Evolutionary conservation across 2,113 vertebrate species (phyloP).

Genomic region (Epinephelus fuscoguttatus): DNA sequence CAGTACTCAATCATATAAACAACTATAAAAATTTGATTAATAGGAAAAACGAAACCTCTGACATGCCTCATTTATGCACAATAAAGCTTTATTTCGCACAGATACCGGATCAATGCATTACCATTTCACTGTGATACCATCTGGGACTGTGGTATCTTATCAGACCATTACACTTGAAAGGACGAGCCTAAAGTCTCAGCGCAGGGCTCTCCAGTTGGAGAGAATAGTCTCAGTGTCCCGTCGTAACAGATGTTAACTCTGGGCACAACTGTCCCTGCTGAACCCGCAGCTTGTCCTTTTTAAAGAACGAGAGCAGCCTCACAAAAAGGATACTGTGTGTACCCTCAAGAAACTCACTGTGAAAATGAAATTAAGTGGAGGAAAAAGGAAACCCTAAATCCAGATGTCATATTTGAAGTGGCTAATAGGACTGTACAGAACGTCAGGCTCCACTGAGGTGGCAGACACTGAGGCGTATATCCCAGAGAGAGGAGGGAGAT

Average conservation of each 20-base stretch:
- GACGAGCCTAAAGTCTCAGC: constrained; percentile 34
- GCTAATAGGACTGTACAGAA: constrained; percentile 55
- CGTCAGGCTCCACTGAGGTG: constrained; percentile 62
- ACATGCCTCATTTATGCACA: constrained; percentile 31
- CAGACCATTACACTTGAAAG: constrained; percentile 58
- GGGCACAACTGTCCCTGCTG: constrained; percentile 51
- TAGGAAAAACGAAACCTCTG: constrained; percentile 4
- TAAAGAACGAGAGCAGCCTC: constrained; percentile 55
- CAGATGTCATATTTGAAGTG: constrained; percentile 74
- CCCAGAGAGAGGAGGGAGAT: constrained; percentile 51
- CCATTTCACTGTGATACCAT: constrained; percentile 42
- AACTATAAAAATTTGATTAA: too few species aligned
- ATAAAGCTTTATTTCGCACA: constrained; percentile 28
- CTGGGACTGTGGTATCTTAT: constrained; percentile 43
- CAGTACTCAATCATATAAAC: too few species aligned
- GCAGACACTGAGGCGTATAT: constrained; percentile 57
- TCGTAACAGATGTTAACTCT: constrained; percentile 59
- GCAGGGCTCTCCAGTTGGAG: constrained; percentile 17
- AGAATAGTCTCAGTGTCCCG: constrained; percentile 47
- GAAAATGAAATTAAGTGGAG: constrained; percentile 52
- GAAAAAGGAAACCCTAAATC: constrained; percentile 52
- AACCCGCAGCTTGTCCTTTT: constrained; percentile 58
- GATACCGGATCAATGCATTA: constrained; percentile 35
- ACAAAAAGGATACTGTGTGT: constrained; percentile 49
- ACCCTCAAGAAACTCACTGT: constrained; percentile 45